Evolutionary conservation across 2,888 invertebrate species (phyloP).

Genomic region (Palloptera scutellata): DNA sequence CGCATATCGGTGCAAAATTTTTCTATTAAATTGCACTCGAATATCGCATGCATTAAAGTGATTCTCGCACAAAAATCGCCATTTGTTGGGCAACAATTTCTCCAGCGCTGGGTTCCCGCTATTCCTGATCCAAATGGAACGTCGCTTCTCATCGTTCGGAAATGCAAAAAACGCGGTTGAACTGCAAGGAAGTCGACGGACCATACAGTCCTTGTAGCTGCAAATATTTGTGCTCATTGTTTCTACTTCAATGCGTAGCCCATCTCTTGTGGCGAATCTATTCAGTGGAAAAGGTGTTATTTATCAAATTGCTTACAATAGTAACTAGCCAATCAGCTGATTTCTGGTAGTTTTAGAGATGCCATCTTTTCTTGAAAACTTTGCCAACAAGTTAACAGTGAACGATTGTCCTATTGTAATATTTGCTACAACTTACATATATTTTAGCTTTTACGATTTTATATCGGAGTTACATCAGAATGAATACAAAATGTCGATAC

Average conservation of each 20-base stretch:
- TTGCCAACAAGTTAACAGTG: too few species aligned
- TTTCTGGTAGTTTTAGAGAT: too few species aligned
- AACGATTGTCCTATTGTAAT: too few species aligned
- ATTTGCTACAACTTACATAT: too few species aligned
- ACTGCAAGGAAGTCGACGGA: constrained; percentile 33
- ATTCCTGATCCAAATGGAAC: constrained; percentile 47
- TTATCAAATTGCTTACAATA: too few species aligned
- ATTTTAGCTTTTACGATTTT: too few species aligned
- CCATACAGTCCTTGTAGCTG: constrained; percentile 39
- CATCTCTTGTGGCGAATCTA: too few species aligned
- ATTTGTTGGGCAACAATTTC: constrained; percentile 30
- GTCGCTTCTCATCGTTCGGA: constrained; percentile 46
- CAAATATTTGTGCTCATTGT: constrained; percentile 34
- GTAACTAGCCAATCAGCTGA: too few species aligned
- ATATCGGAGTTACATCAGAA: too few species aligned
- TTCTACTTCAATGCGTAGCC: neutral
- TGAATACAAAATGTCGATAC: too few species aligned
- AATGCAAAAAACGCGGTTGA: constrained; percentile 44
- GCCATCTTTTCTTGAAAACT: too few species aligned
- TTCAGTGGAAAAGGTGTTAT: too few species aligned
- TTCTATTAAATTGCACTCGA: constrained; percentile 43
- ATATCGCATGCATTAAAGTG: constrained; percentile 46
- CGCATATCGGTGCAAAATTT: constrained; percentile 41
- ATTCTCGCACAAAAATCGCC: constrained; percentile 45
- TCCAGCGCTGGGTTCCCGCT: constrained; percentile 46